These are phyloP conservation scores for Andrena trimmerana DNA, from an alignment of 2,888 invertebrate genomes.

Conservation along the genomic window DNA sequence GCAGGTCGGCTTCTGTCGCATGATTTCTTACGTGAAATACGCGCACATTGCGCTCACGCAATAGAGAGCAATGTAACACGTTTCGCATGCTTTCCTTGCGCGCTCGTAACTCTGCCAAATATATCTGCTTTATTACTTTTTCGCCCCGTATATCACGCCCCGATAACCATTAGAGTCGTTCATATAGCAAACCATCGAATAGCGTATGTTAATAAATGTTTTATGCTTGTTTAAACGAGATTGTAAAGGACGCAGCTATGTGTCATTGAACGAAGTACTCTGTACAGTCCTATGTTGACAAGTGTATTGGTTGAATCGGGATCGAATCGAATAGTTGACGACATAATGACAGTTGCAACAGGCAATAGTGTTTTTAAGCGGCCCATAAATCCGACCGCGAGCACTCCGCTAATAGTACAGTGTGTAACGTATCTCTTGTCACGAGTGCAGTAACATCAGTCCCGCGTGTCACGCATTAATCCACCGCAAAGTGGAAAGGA, in stretches of 20 bases:
- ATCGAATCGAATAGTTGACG: constrained; percentile 1
- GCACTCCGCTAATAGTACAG: constrained; percentile 51
- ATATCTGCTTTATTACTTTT: constrained; percentile 50
- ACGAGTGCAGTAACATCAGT: constrained; percentile 49
- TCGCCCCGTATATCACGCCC: constrained; percentile 21
- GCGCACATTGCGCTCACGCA: constrained; percentile 8
- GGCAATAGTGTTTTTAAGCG: constrained; percentile 21
- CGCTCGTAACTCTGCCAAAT: constrained; percentile 56
- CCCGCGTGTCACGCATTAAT: constrained; percentile 65
- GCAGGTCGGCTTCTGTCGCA: constrained; percentile 9
- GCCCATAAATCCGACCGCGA: constrained; percentile 41
- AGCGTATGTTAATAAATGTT: constrained; percentile 29
- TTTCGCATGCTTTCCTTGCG: constrained; percentile 24
- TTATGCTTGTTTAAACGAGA: background rate
- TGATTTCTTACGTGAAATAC: constrained; percentile 39
- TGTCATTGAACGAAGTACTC: too few species aligned
- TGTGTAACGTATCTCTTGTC: constrained; percentile 51
- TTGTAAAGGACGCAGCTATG: background rate
- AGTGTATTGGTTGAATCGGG: background rate
- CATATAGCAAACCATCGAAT: constrained; percentile 1
- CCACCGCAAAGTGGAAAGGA: constrained; percentile 67
- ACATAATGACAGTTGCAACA: too few species aligned
- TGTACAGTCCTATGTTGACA: background rate
- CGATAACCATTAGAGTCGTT: constrained; percentile 49
- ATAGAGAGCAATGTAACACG: constrained; percentile 30